A percentile compares a stretch with the other conserved stretches of the same genome.
phyloP scores from a whole-genome alignment of 2,888 invertebrate species.

The Tinea trinotella region DNA sequence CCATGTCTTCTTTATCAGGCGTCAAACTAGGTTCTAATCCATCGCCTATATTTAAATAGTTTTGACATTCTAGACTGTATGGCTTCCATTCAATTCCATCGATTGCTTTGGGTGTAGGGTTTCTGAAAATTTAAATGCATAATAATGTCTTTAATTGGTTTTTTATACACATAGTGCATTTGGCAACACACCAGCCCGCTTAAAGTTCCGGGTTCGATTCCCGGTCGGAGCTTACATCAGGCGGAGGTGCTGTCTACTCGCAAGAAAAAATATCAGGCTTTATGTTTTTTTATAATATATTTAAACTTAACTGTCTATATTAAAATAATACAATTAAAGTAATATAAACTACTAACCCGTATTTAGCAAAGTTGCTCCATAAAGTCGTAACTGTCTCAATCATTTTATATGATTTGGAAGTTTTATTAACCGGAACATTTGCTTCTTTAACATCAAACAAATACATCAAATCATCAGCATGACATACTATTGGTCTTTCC shows the following conservation, averaged over 20 bases:
- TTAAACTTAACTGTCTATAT: background rate
- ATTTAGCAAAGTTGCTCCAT: slow-evolving; percentile 54
- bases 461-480: slow-evolving; percentile 41
- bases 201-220: too few species aligned
- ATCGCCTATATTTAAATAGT: slow-evolving; percentile 38
- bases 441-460: slow-evolving; percentile 30
- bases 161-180: background rate
- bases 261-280: too few species aligned
- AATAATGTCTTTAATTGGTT: background rate
- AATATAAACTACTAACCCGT: slow-evolving; percentile 34
- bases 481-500: slow-evolving; percentile 29
- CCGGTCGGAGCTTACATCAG: background rate
- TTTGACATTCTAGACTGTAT: slow-evolving; percentile 30
- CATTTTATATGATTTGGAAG: slow-evolving; percentile 32
- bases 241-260: background rate
- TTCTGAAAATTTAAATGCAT: background rate
- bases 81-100: slow-evolving; percentile 37
- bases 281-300: too few species aligned
- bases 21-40: slow-evolving; percentile 25
- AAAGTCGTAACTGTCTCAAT: slow-evolving; percentile 39
- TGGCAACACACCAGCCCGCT: too few species aligned
- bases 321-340: background rate
- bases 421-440: slow-evolving; percentile 26
- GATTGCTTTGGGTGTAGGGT: slow-evolving; percentile 37
- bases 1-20: slow-evolving; percentile 34